phyloP scores from a whole-genome alignment of 2,113 vertebrate genomes.

The Coracopsis vasa region DNA sequence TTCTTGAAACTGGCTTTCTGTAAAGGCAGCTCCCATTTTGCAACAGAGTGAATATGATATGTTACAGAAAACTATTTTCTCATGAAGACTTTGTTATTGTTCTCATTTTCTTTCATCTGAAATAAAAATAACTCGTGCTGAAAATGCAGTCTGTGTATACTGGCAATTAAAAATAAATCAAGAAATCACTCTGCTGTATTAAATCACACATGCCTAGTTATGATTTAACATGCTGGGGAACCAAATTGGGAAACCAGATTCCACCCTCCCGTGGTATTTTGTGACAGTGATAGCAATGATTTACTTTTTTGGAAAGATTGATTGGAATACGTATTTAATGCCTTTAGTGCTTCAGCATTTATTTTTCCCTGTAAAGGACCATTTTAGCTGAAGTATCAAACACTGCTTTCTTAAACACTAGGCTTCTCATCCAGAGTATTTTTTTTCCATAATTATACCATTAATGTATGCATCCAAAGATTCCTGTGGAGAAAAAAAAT shows the following conservation, averaged over 20 bases:
- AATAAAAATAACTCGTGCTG: conserved; percentile 53
- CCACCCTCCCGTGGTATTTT: not conserved
- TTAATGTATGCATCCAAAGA: conserved; percentile 1
- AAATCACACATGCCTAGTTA: conserved; percentile 44
- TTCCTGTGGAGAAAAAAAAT: conserved; percentile 25
- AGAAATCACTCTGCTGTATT: conserved; percentile 47
- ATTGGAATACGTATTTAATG: not conserved
- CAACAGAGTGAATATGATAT: not conserved
- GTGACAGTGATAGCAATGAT: not conserved
- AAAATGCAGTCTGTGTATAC: conserved; percentile 36
- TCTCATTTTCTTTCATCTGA: conserved; percentile 46
- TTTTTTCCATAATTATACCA: not conserved
- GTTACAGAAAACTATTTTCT: conserved; percentile 19
- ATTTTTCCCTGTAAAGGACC: not conserved
- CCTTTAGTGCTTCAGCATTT: not conserved
- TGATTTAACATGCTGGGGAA: conserved; percentile 29
- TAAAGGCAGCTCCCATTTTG: not conserved
- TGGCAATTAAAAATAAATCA: conserved; percentile 58
- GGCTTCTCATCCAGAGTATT: not conserved
- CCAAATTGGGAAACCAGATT: not conserved
- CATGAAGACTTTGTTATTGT: conserved; percentile 23
- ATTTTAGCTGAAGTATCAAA: not conserved
- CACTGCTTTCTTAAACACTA: not conserved
- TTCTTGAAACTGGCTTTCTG: not conserved
- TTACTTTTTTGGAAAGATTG: not conserved